These are phyloP conservation scores for Danio tinwini DNA, from an alignment of 2,797 vertebrate genomes.

Conservation along the genomic window DNA sequence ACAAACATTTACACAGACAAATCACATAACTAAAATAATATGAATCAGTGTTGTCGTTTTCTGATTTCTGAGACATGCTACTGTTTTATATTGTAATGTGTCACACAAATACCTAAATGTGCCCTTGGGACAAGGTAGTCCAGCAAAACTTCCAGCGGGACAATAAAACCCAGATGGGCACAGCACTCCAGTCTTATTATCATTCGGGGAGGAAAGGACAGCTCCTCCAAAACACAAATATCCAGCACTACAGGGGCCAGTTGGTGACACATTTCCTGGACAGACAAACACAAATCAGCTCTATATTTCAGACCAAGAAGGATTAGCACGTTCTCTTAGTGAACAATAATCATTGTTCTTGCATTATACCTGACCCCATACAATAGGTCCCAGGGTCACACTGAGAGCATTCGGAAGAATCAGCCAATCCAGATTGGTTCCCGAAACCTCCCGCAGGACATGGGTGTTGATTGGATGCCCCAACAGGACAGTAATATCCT, in stretches of 20 bases:
- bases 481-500: conserved; percentile 78
- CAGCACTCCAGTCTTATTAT: conserved; percentile 64
- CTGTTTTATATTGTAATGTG: background rate
- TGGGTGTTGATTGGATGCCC: conserved; percentile 68
- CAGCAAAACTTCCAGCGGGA: conserved; percentile 69
- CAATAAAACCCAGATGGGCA: conserved; percentile 82
- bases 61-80: too few relatives aligned
- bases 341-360: conserved; percentile 11
- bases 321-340: conserved; percentile 3
- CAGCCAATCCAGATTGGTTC: conserved; percentile 72
- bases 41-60: too few relatives aligned
- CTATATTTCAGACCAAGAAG: background rate
- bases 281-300: conserved; percentile 36
- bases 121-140: conserved; percentile 77
- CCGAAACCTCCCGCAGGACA: conserved; percentile 80
- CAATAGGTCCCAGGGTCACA: conserved; percentile 82
- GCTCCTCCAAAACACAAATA: conserved; percentile 75
- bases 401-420: conserved; percentile 70
- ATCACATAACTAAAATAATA: too few relatives aligned
- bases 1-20: too few relatives aligned
- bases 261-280: conserved; percentile 72
- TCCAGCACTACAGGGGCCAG: conserved; percentile 75
- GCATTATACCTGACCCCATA: conserved; percentile 73
- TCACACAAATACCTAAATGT: conserved; percentile 74
- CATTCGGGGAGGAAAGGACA: conserved; percentile 66